Evolutionary conservation across 2,113 vertebrate species (phyloP), one percentile per base, ranked within the genome.

Genomic region (Spermophilus dauricus): DNA sequence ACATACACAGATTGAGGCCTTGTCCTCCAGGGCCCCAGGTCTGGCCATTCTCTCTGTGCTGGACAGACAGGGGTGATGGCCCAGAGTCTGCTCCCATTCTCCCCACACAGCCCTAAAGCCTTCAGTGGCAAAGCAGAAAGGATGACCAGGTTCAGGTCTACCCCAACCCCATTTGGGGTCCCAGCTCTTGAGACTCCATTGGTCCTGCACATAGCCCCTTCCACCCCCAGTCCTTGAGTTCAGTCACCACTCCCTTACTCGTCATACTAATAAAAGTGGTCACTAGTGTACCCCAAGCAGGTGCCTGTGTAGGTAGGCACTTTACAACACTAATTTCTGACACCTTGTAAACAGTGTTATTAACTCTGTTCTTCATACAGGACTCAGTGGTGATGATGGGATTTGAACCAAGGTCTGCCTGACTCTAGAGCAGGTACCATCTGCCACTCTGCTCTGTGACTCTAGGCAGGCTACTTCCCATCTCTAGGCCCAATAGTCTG

Each of bases 391-490:
- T 56, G 32, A 30, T 58, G 20, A 37, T 34, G 42, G n/a, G 58
- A 92, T 58, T 63, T 73, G 86, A 94, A 95, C 56, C 42, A 7
- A 84, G 61, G 61, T 76, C 28, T 24, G n/a, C 45, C 78, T 82
- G 28, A 91, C n/a, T 72, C 69, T 72, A 73, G 80, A 82, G 76
- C 24, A 37, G 8, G 32, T 39, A 17, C 73, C 67, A 48, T 48
- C 26, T 86, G 28, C 73, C 63, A 14, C 73, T 90, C 67, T 69
- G 77, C 73, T 78, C 53, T n/a, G 39, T 65, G 48, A 56, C 45
- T n/a, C 77, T 20, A 45, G 37, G 51, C 4, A 39, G 65, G 13
- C 65, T 58, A 77, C 63, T 32, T 82, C 39, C n/a, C 61, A 4
- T 96, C 58, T 94, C 88, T 67, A 51, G 84, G 61, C n/a, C 63